Base-by-base conservation (phyloP, 2,888 invertebrate genomes). In the Rhodophaea formosa region DNA sequence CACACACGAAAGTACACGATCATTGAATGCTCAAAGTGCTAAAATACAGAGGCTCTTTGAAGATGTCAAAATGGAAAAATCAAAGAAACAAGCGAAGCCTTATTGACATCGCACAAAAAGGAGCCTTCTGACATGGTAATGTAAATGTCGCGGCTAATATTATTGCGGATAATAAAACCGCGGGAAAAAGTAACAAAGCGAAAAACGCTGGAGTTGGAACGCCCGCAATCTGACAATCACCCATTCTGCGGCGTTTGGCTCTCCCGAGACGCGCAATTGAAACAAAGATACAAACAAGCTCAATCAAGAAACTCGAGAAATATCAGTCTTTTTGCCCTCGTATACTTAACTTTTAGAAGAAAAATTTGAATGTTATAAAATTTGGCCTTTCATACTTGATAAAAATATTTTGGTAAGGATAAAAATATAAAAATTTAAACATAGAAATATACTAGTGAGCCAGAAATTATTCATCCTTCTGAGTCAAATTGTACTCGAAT, bases 251-350 rank as follows among this genome's bases (percentile, higher is more conserved):
- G 59, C 62, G 60, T 52, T 55, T 55, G 53, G 56, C 61, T 68
- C 74, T 69, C 72, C 60, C 45, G 70, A 66, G 72, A 62, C 64
- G 56, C 58, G 53, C 65, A 57, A 69, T 62, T 59, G 49, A 52
- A 45, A 67, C 61, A 65, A 62, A 63, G 67, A 68, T 67, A 66
- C 65, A 68, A 73, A 72, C 65, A 68, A 68, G 62, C 60, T 62
- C 69, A 69, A 71, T 71, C 67, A 70, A 63, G 62, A 67, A 71
- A 68, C 67, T 59, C 66, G 64, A 62, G 16, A 46, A 30, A 43
- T 56, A 56, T 56, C 52, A 45, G 35, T 35, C n/a, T 39, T 47
- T 58, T 58, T 44, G 23, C 15, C 29, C 17, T 47, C 52, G 44
- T 49, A 52, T 56, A 16, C 29, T 32, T n/a, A 43, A 53, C 42